A percentile compares a stretch with the other conserved stretches of the same genome.
phyloP scores from a whole-genome alignment of 2,797 vertebrate species.

The Onychomys arenicola region DNA sequence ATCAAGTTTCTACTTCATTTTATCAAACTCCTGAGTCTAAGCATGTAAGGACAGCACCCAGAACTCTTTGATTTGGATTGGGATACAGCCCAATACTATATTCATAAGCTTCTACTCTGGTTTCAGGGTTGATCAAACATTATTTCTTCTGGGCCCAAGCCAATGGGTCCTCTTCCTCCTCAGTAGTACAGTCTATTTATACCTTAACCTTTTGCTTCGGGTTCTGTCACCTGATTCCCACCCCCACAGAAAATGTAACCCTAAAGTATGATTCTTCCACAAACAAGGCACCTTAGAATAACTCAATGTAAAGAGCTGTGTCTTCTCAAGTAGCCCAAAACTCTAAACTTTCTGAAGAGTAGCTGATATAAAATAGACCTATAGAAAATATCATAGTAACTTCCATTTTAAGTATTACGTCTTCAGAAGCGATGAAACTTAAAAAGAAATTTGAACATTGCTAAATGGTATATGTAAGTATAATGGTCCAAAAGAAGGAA shows the following conservation, averaged over 20 bases:
- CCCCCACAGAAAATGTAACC: neutral
- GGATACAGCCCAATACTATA: neutral
- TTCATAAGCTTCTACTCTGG: neutral
- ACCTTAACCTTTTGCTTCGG: neutral
- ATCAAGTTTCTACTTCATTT: neutral
- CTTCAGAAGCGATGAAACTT: neutral
- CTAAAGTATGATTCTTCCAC: neutral
- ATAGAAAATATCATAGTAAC: neutral
- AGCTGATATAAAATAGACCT: neutral
- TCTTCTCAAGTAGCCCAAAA: neutral
- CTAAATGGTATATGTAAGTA: neutral
- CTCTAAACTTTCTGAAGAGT: neutral
- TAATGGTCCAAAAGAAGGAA: neutral
- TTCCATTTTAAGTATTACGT: neutral
- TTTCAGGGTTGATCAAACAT: neutral
- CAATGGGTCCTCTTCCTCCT: neutral
- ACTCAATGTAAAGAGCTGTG: neutral
- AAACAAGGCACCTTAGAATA: neutral
- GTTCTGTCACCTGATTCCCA: neutral
- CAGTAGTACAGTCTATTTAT: neutral
- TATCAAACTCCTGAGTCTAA: neutral
- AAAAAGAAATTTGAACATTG: neutral
- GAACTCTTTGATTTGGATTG: neutral
- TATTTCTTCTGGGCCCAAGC: neutral
- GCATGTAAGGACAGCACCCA: neutral